These are phyloP conservation scores for Megaptera novaeangliae DNA, from an alignment of 2,113 vertebrate species.

Conservation along the genomic window DNA sequence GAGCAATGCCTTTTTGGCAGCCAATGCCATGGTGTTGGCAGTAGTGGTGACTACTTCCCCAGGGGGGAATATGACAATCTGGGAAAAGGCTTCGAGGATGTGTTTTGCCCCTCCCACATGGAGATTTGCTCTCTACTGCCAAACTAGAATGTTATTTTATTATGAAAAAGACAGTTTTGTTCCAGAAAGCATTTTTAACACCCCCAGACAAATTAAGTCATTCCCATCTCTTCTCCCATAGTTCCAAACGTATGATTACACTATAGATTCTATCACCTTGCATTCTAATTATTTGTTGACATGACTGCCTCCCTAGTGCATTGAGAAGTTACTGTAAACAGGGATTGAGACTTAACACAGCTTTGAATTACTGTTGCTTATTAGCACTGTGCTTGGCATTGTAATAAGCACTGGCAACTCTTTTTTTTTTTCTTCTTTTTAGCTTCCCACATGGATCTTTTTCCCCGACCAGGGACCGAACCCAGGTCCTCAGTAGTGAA, in stretches of 20 bases:
- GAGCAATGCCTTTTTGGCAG: not conserved
- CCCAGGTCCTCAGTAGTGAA: not conserved
- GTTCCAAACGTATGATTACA: not conserved
- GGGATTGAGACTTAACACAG: not conserved
- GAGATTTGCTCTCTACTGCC: not conserved
- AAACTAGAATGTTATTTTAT: not conserved
- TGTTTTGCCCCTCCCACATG: not conserved
- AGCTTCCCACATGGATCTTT: not conserved
- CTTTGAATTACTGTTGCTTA: not conserved
- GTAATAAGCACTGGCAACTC: not conserved
- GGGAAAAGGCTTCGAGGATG: not conserved
- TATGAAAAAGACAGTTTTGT: not conserved
- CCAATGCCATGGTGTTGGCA: not conserved
- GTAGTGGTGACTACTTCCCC: not conserved
- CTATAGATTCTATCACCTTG: not conserved
- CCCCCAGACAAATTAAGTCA: not conserved
- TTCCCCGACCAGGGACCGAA: not conserved
- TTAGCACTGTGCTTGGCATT: not conserved
- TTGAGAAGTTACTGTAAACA: not conserved
- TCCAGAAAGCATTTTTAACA: not conserved
- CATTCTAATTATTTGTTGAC: constrained; percentile 10
- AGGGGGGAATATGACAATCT: not conserved
- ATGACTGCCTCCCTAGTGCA: not conserved
- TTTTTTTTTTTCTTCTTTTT: not conserved
- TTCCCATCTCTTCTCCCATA: not conserved